A percentile compares a stretch with the other conserved stretches of the same genome.
These are phyloP conservation scores for Thaleichthys pacificus DNA, from an alignment of 2,797 vertebrate species.

Conservation along the genomic window DNA sequence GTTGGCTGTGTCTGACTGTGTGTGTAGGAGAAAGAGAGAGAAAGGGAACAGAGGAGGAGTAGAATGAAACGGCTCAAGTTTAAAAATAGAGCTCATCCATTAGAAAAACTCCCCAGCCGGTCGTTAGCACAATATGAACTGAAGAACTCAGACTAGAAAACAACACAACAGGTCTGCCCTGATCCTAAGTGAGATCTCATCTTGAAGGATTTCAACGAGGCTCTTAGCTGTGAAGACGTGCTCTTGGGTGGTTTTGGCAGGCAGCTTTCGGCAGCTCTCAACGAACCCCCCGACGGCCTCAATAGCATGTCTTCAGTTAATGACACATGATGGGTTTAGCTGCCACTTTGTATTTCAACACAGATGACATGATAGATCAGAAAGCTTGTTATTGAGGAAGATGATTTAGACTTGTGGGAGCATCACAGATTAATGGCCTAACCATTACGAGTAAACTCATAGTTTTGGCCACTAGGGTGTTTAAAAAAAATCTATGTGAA, in stretches of 20 bases:
- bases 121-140: background rate
- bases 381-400: background rate
- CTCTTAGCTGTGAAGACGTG: too few relatives aligned
- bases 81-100: background rate
- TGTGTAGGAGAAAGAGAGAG: background rate
- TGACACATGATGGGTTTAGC: background rate
- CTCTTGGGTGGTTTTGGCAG: too few relatives aligned
- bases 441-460: too few relatives aligned
- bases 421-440: background rate
- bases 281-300: too few relatives aligned
- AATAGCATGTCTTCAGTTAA: background rate
- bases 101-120: background rate
- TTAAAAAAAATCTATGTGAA: too few relatives aligned
- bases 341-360: background rate
- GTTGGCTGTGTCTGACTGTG: background rate
- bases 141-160: background rate
- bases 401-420: background rate
- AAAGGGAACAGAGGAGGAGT: background rate
- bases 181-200: too few relatives aligned
- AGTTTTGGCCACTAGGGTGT: too few relatives aligned
- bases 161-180: too few relatives aligned
- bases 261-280: too few relatives aligned
- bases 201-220: too few relatives aligned
- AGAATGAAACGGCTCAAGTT: background rate
- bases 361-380: background rate